Evolutionary conservation across 2,888 invertebrate genomes (phyloP), one percentile per base, ranked within the genome.

Genomic region (Scaptomyza reducta): DNA sequence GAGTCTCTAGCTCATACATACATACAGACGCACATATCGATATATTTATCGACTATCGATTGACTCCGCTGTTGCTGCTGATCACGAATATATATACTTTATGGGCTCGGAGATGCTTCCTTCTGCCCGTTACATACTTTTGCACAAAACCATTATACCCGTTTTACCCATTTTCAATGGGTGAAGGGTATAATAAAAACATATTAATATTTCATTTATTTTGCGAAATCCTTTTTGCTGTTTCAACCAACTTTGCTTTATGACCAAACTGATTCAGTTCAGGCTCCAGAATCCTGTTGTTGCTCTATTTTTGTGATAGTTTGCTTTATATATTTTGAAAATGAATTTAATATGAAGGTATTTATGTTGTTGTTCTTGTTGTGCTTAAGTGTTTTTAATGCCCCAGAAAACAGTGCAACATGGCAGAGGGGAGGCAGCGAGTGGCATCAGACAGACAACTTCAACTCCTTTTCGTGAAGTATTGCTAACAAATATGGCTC

Each of bases 131-230:
- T n/a, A n/a, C n/a, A n/a, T n/a, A n/a, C n/a, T n/a, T n/a, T n/a
- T n/a, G n/a, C n/a, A n/a, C n/a, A n/a, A n/a, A n/a, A n/a, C n/a
- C n/a, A n/a, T n/a, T n/a, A n/a, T n/a, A n/a, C n/a, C n/a, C n/a
- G n/a, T n/a, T n/a, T n/a, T n/a, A n/a, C n/a, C n/a, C n/a, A n/a
- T n/a, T n/a, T n/a, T n/a, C n/a, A n/a, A n/a, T n/a, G n/a, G n/a
- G n/a, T n/a, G n/a, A n/a, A n/a, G n/a, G n/a, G n/a, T n/a, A n/a
- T n/a, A 76, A 74, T 71, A 72, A 74, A 79, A 79, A 76, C 1
- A 35, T 78, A 77, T 84, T 84, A 81, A 84, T 84, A 84, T 80
- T 81, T 79, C 60, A 84, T 75, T 68, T 66, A 63, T 62, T 67
- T 73, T 70, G 31, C 56, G 42, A 53, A 63, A 65, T 59, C 63